phyloP scores from a whole-genome alignment of 1,140 invertebrate species.

The Papilio polytes region DNA sequence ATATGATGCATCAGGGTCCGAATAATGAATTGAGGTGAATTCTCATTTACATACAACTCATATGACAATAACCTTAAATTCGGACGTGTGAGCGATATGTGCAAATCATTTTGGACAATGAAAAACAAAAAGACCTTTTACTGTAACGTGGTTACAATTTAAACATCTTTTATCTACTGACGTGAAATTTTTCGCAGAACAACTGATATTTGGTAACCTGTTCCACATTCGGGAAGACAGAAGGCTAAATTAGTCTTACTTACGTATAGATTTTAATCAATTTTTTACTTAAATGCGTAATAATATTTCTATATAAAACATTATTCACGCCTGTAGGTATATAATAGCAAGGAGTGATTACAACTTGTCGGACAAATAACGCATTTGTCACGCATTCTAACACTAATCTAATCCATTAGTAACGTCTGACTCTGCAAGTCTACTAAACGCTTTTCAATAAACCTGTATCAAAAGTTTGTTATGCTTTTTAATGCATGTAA shows the following conservation, averaged over 20 bases:
- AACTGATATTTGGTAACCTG: too few species aligned
- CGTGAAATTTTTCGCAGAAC: background rate
- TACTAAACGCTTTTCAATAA: background rate
- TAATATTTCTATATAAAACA: background rate
- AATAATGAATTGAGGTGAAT: conserved; percentile 35
- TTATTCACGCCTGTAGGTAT: background rate
- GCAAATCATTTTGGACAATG: conserved; percentile 21
- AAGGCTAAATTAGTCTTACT: too few species aligned
- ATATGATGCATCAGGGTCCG: conserved; percentile 44
- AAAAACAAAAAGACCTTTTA: background rate
- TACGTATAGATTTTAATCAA: too few species aligned
- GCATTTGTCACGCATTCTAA: conserved; percentile 4
- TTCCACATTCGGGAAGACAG: too few species aligned
- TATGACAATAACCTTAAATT: conserved; percentile 3
- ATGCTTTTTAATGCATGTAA: background rate
- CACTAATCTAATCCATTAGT: background rate
- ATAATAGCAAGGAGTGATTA: conserved; percentile 2
- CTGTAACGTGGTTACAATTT: background rate
- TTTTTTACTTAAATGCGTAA: too few species aligned
- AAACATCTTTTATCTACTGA: background rate
- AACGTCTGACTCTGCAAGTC: background rate
- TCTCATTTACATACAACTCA: conserved; percentile 19
- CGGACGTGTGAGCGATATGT: conserved; percentile 2
- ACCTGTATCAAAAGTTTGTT: background rate
- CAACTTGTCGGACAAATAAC: background rate